Evolutionary conservation across 1,140 invertebrate species (phyloP), one percentile per base, ranked within the genome.

Genomic region (Radopholus similis): DNA sequence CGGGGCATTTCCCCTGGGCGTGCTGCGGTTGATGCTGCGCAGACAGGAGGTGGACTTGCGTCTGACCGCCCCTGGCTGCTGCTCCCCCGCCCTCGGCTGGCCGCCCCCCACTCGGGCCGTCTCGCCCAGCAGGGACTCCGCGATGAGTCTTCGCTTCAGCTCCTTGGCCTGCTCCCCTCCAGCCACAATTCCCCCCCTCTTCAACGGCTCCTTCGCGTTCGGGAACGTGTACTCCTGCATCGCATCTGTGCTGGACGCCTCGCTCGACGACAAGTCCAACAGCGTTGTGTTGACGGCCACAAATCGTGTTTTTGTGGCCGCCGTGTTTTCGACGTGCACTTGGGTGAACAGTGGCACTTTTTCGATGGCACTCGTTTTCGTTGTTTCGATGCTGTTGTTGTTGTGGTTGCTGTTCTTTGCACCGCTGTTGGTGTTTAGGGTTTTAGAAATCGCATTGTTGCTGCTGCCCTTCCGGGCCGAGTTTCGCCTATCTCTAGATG

Each of bases 21-120:
- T 4, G 9, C 47, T 60, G 32, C 30, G 38, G 32, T 60, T 30
- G 9, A 42, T 40, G 18, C 30, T 60, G 37, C 30, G 47, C 3
- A 60, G 32, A 23, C 18, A 18, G 38, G 38, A 47, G n/a, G 15
- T n/a, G 40, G 35, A 59, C 40, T 59, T 59, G 26, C 56, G 56
- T 11, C 56, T 59, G 4, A 28, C 40, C 23, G 21, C 30, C 47
- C 18, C 13, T 18, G 15, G 2, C 9, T 11, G 34, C 21, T 58
- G 32, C 23, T 59, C 40, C 13, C 26, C 56, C 23, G 23, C 21
- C 9, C 13, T 21, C 42, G 57, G 30, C 26, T 23, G 34, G 3
- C 2, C 21, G 34, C 15, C 18, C 34, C 38, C 44, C 26, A 28
- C 23, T n/a, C n/a, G n/a, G n/a, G n/a, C n/a, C n/a, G n/a, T n/a